Evolutionary conservation across 2,888 invertebrate genomes (phyloP), one percentile per base, ranked within the genome.

Genomic region (Conchocele bisecta): DNA sequence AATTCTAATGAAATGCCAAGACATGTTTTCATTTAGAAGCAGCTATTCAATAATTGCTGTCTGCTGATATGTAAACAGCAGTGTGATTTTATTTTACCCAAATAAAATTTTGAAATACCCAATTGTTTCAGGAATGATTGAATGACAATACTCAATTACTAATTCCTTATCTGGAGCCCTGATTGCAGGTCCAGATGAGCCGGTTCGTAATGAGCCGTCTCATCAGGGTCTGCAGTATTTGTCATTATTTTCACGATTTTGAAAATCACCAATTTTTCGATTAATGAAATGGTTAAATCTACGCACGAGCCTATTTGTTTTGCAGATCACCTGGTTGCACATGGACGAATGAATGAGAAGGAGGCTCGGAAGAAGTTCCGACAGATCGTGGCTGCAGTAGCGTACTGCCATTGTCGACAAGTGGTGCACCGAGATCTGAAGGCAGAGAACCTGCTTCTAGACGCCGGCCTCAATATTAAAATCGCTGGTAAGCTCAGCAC

Each of bases 371-470:
- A 96, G 74, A 95, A 97, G 84, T 99, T 99, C 92, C 95, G 95
- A 82, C 99, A 99, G 92, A 97, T 99, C 91, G 95, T 99, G n/a
- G 95, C 97, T 4, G 99, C 99, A 3, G 97, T 99, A 51, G 95
- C 96, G 61, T 99, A 98, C 92, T 97, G 98, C 88, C 99, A 99
- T 93, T 94, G 94, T 82, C 94, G 94, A 85, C 95, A 96, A 58
- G 96, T 99, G 67, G 98, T 99, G 81, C 99, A 99, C 93, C 93
- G 91, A 46, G 91, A 91, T 75, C 78, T 91, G 20, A 91, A 99
- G 93, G 98, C 99, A 66, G 99, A 99, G 93, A 99, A 99, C 93
- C 93, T 99, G 79, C 93, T 99, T 82, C 93, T 99, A 73, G 98
- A 99, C 92, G 95, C 95, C 81, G 95, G 97, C 91, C 95, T 97